These are phyloP conservation scores for Catharus fuscescens DNA, from an alignment of 2,113 vertebrate genomes.

Conservation along the genomic window DNA sequence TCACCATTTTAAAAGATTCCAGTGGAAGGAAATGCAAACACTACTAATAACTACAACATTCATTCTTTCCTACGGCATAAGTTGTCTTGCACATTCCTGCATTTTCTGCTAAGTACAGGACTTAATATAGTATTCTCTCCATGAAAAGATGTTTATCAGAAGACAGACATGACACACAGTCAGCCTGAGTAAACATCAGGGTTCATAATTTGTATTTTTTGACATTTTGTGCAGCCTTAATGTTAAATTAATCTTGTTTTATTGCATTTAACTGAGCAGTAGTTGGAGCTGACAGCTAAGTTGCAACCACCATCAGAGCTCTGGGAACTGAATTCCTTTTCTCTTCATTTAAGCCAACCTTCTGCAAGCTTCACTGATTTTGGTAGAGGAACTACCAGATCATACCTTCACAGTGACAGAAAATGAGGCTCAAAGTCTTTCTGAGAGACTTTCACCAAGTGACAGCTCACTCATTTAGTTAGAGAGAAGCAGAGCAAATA, in stretches of 20 bases:
- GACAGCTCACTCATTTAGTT: not conserved
- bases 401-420: not conserved
- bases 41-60: not conserved
- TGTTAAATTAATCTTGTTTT: conserved; percentile 57
- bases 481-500: not conserved
- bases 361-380: conserved; percentile 34
- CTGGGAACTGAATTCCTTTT: conserved; percentile 31
- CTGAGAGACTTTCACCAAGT: not conserved
- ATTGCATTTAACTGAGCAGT: conserved; percentile 31
- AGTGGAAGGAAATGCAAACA: not conserved
- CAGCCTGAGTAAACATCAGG: conserved; percentile 36
- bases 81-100: not conserved
- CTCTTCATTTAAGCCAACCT: conserved; percentile 41
- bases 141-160: conserved; percentile 29
- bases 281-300: conserved; percentile 61
- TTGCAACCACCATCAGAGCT: conserved; percentile 53
- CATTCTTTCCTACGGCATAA: not conserved
- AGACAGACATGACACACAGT: conserved; percentile 4
- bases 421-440: conserved; percentile 1
- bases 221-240: conserved; percentile 44
- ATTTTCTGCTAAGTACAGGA: not conserved
- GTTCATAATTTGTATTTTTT: conserved; percentile 39
- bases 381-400: not conserved
- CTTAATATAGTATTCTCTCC: not conserved
- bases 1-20: not conserved